Base-by-base conservation (phyloP, 2,797 vertebrate genomes). In the Lagocephalus sceleratus region DNA sequence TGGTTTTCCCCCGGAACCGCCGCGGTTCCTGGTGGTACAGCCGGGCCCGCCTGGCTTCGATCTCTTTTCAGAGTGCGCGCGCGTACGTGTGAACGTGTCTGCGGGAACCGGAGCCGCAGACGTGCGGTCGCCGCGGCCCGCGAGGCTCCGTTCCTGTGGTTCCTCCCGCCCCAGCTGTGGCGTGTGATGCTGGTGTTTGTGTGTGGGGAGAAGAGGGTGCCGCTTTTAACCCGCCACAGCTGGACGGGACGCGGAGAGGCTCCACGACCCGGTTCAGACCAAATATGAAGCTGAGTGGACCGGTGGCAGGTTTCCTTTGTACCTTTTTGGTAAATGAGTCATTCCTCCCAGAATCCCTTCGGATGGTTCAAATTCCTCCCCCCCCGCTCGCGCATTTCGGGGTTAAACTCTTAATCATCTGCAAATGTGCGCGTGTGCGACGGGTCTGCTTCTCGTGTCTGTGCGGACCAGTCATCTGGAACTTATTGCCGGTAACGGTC, bases 41-140 rank as follows among this genome's bases (percentile, higher is more conserved):
- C 35, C 43, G n/a, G 20, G n/a, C n/a, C n/a, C n/a, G n/a, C n/a
- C n/a, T n/a, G n/a, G n/a, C n/a, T n/a, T n/a, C n/a, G n/a, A n/a
- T n/a, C n/a, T n/a, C n/a, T n/a, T 50, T 68, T 59, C 54, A 63
- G 39, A 68, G 58, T 55, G 62, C 15, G 57, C 47, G 12, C 39
- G 59, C 20, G 17, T 22, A 6, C 25, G 43, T 25, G 14, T n/a
- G 51, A 3, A 39, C 17, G 47, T 67, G 54, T 57, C 70, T 86
- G 76, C 85, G 79, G 71, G 75, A 84, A 85, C 69, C 57, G 51
- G 44, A 54, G 63, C 79, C 56, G 50, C 81, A 86, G 83, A 86
- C 85, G 81, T 87, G 85, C 81, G 83, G 88, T 88, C 81, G 84
- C 78, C 77, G 79, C 81, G 77, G 75, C 66, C 66, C 81, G 64